Conservation (phyloP, 1,140 invertebrate species). For the Drosophila nigrodunni region DNA sequence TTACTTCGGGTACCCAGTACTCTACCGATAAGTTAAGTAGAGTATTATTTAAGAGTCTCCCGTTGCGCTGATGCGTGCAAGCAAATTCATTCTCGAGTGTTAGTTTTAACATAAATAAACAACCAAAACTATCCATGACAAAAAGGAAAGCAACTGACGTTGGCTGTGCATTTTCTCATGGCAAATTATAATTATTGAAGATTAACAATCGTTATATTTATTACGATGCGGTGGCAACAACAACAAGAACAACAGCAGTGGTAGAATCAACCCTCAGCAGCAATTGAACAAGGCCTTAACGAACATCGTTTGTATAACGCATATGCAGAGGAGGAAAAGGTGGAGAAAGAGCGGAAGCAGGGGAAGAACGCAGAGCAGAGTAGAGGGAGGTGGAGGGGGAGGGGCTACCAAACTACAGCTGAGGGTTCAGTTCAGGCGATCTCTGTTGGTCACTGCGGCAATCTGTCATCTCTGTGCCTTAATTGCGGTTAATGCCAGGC, state of each 20-base stretch:
- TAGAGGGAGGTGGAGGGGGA: neutral
- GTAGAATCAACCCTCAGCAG: constrained; percentile 48
- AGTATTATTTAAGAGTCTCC: neutral
- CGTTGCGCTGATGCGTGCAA: neutral
- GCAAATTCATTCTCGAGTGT: constrained; percentile 12
- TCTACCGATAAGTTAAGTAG: no score
- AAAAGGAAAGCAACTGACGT: constrained; percentile 40
- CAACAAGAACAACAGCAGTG: constrained; percentile 24
- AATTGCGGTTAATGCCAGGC: constrained; percentile 62
- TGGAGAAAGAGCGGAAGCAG: neutral
- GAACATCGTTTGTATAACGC: constrained; percentile 60
- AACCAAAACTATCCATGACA: constrained; percentile 48
- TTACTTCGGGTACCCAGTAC: no score
- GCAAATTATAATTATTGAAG: constrained; percentile 81
- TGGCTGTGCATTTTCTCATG: constrained; percentile 72
- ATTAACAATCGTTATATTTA: constrained; percentile 82
- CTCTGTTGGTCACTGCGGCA: constrained; percentile 48
- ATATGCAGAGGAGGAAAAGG: constrained; percentile 6
- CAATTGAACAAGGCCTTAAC: constrained; percentile 27
- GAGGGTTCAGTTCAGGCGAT: constrained; percentile 50
- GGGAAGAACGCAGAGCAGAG: no score
- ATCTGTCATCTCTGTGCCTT: constrained; percentile 70
- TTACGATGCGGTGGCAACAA: constrained; percentile 47
- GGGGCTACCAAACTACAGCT: neutral
- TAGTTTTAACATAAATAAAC: constrained; percentile 44